Conservation (phyloP, 2,113 vertebrate genomes). For the Mola mola region DNA sequence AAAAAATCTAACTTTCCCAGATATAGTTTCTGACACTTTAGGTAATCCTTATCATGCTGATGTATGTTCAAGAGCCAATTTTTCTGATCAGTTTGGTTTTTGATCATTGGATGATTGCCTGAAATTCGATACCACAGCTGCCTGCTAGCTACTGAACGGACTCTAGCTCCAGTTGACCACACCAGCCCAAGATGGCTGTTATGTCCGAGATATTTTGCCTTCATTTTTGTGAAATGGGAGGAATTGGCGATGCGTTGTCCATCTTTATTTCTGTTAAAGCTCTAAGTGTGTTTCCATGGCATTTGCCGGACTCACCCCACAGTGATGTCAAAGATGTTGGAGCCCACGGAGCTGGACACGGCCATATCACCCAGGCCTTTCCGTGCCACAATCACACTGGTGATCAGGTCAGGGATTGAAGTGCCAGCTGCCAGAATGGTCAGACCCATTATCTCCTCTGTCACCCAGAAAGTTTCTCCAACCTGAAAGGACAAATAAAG, state of each 20-base stretch:
- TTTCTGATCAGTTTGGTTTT: too few species aligned
- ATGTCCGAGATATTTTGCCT: too few species aligned
- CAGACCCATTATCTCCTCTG: slow-evolving; percentile 84
- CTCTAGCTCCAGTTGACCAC: too few species aligned
- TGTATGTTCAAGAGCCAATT: too few species aligned
- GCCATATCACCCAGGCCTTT: slow-evolving; percentile 85
- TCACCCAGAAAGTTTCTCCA: slow-evolving; percentile 82
- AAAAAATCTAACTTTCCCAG: too few species aligned
- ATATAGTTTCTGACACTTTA: too few species aligned
- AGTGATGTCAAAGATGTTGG: slow-evolving; percentile 85
- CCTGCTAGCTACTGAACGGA: too few species aligned
- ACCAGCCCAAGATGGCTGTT: too few species aligned
- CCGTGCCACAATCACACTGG: slow-evolving; percentile 82
- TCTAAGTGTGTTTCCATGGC: background rate
- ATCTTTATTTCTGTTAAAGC: background rate
- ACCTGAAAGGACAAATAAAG: slow-evolving; percentile 65
- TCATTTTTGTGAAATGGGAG: too few species aligned
- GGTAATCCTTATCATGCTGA: too few species aligned
- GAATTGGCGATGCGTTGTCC: background rate
- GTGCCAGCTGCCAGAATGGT: slow-evolving; percentile 83
- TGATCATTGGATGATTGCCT: too few species aligned
- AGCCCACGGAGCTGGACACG: slow-evolving; percentile 83
- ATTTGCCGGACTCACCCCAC: slow-evolving; percentile 75
- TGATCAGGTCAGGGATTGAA: slow-evolving; percentile 83
- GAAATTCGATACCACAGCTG: too few species aligned